Base-by-base conservation (phyloP, 2,113 vertebrate genomes). In the Lonchura striata region DNA sequence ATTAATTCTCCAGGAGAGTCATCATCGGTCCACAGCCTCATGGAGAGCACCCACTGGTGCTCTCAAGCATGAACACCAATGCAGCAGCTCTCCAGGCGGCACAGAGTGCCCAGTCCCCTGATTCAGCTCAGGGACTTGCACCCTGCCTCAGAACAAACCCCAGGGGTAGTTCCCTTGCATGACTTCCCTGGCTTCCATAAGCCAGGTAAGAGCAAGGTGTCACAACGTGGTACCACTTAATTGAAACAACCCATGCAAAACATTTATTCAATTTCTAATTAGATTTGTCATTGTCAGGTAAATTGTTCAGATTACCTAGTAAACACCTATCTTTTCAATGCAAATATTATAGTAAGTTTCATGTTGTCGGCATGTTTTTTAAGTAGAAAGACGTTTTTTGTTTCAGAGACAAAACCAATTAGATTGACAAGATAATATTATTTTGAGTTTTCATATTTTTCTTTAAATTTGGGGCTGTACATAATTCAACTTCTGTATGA, bases 1-100 rank as follows among this genome's bases (percentile, higher is more conserved):
- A 81, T 56, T 82, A 53, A 68, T 10, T 24, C 71, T 60, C 31
- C 66, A 56, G 65, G 4, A 1, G 31, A 24, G 7, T 52, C 27
- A 35, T 16, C 0, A 0, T 14, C n/a, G 1, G 0, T 1, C 46
- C 28, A 15, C 18, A 21, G 28, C 46, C 10, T 56, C 0, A 0
- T 5, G n/a, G 50, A 47, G 16, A 2, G 5, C 28, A 56, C 1
- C 0, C 12, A 16, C 35, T 24, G 18, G 21, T 27, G 15, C 39
- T 30, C 21, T 3, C 25, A 35, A 49, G 5, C 70, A 46, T 19
- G 23, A 24, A 39, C 14, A 35, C 6, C 57, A 35, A 35, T 24
- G 24, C 30, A 68, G 28, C 41, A 81, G 61, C 61, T 88, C n/a
- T 63, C 30, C 59, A 27, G n/a, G 25, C 22, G 57, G 37, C 64